Evolutionary conservation across 2,113 vertebrate species (phyloP).

Genomic region (Labeo catla): DNA sequence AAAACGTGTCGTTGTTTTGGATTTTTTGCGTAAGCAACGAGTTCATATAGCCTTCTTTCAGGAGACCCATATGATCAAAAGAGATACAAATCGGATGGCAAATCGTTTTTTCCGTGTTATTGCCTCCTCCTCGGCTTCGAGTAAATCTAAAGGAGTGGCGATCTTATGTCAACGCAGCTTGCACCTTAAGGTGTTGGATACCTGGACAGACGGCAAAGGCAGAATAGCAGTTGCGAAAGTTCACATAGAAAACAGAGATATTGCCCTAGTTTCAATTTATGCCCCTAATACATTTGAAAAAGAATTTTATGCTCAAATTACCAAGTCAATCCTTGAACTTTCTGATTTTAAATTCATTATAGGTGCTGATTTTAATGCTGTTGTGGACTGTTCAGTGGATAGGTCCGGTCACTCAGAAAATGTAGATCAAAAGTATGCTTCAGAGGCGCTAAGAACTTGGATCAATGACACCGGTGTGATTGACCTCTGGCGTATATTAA

Average conservation of each 20-base stretch:
- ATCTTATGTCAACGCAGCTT: not conserved
- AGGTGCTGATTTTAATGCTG: not conserved
- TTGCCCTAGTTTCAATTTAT: not conserved
- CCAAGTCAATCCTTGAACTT: not conserved
- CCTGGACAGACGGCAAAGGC: not conserved
- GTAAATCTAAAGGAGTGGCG: not conserved
- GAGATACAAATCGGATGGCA: not conserved
- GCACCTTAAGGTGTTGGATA: not conserved
- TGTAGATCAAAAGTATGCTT: not conserved
- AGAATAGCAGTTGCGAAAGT: not conserved
- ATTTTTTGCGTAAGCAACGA: not conserved
- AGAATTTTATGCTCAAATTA: not conserved
- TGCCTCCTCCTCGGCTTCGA: not conserved
- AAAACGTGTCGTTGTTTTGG: not conserved
- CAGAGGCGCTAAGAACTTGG: not conserved
- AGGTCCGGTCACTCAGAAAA: not conserved
- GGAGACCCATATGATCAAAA: not conserved
- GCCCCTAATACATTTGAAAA: not conserved
- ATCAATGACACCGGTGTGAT: not conserved
- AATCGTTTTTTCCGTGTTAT: not conserved
- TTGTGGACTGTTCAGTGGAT: not conserved
- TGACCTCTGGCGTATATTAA: not conserved
- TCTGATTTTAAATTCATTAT: not conserved
- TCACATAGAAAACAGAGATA: not conserved
- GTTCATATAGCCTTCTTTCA: not conserved